Conservation (phyloP, 2,797 vertebrate genomes). For the Gallinago nigripennis region DNA sequence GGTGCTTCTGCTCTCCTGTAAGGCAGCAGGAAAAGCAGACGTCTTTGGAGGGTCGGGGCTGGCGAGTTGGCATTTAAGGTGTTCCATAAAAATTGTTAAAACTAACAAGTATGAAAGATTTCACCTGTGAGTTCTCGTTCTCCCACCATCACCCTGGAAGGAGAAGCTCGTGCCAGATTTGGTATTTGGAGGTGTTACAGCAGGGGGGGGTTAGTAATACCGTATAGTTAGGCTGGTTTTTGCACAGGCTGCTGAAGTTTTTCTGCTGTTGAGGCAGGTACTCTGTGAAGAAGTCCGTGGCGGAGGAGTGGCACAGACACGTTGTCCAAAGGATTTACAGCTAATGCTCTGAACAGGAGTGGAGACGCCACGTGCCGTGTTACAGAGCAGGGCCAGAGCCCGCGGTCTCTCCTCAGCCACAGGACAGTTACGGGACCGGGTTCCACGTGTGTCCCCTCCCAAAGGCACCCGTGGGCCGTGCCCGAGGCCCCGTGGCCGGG, state of each 20-base stretch:
- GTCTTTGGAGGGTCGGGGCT: not conserved
- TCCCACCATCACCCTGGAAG: not conserved
- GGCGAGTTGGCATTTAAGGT: not conserved
- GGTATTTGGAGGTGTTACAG: not conserved
- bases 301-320: not conserved
- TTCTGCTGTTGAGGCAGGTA: not conserved
- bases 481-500: accelerated
- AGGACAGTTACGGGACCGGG: accelerated
- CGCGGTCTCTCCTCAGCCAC: accelerated
- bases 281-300: not conserved
- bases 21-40: not conserved
- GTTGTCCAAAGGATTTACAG: not conserved
- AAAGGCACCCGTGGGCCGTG: accelerated
- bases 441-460: accelerated
- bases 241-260: not conserved
- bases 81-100: not conserved
- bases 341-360: no score
- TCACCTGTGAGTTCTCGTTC: accelerated
- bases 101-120: not conserved
- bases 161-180: not conserved
- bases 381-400: not conserved
- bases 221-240: not conserved
- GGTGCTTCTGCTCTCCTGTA: not conserved
- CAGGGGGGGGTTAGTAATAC: not conserved
- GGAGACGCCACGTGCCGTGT: accelerated